Evolutionary conservation across 1,140 invertebrate species (phyloP), one percentile per base, ranked within the genome.

Genomic region (Euglossa dilemma): DNA sequence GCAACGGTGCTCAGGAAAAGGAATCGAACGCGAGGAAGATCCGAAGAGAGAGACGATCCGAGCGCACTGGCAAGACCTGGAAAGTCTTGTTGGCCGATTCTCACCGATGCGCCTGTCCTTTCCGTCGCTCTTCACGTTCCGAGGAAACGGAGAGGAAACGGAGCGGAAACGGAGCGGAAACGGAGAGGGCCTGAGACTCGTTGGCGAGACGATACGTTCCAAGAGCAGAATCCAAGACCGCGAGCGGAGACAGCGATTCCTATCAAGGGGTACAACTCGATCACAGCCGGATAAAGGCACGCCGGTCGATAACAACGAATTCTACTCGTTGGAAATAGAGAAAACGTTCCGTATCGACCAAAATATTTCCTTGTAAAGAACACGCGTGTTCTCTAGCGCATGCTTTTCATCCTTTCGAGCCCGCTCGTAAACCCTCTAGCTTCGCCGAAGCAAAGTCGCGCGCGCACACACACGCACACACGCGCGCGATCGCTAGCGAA

Each of bases 1-100:
- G 66, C 45, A 80, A 76, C 88, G 84, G 89, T 61, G 86, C 72
- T 90, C 84, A 85, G 90, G 63, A 75, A 86, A 70, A 28, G 43
- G n/a, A 66, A 61, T 25, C 28, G 64, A 36, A 72, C 47, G 54
- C 70, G 80, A 80, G 50, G 18, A 61, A 50, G 25, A 59, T 23
- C 36, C 14, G 16, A n/a, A n/a, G 18, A 63, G 43, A 59, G 54
- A 47, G 64, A 9, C 52, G n/a, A 12, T 36, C 36, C 36, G 36
- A 36, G 36, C 67, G 56, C 18, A 45, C 9, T 50, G 28, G 76
- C 90, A 89, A 93, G 93, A 91, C 93, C 93, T 93, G 93, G 91
- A 94, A 94, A 89, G 93, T 94, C 93, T 94, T 92, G 92, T 88
- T 59, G 63, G 23, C 36, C 59, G 73, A 56, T 63, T n/a, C 16